Conservation (phyloP, 2,797 vertebrate genomes). For the Hyperoplus immaculatus region DNA sequence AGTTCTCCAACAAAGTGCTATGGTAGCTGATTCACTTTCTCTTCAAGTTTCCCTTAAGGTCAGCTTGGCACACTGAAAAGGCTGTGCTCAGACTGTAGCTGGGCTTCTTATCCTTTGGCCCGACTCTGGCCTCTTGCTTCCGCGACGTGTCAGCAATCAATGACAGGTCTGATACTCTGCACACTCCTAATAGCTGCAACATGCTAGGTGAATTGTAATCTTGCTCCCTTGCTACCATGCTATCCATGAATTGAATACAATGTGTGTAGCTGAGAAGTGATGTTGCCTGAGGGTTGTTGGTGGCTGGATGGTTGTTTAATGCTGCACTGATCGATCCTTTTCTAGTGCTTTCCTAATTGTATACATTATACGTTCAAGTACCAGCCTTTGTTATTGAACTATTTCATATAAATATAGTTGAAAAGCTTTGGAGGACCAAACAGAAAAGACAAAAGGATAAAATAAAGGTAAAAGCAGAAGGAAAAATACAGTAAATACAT, state of each 20-base stretch:
- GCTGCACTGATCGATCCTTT: neutral
- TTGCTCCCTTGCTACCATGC: neutral
- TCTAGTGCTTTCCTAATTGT: neutral
- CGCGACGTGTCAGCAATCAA: slow-evolving; percentile 45
- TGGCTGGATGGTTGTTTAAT: neutral
- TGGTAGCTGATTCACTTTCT: slow-evolving; percentile 42
- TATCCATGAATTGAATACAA: neutral
- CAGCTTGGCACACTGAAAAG: slow-evolving; percentile 43
- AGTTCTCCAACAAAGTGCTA: slow-evolving; percentile 22
- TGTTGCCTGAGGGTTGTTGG: neutral
- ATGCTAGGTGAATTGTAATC: neutral
- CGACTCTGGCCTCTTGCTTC: slow-evolving; percentile 22
- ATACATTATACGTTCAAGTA: neutral
- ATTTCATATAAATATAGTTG: neutral
- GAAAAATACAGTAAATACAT: neutral
- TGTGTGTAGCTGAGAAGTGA: slow-evolving; percentile 2
- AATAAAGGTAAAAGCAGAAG: neutral
- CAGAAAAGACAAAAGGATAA: neutral
- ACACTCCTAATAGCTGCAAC: slow-evolving; percentile 17
- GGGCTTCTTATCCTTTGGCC: slow-evolving; percentile 46
- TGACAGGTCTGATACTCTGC: slow-evolving; percentile 23
- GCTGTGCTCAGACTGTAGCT: slow-evolving; percentile 54
- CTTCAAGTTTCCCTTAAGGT: slow-evolving; percentile 59
- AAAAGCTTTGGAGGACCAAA: neutral
- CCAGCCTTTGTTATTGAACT: neutral